A percentile compares a stretch with the other conserved stretches of the same genome.
These are phyloP conservation scores for Leptinotarsa peninsularis DNA, from an alignment of 2,888 invertebrate genomes.

Conservation along the genomic window DNA sequence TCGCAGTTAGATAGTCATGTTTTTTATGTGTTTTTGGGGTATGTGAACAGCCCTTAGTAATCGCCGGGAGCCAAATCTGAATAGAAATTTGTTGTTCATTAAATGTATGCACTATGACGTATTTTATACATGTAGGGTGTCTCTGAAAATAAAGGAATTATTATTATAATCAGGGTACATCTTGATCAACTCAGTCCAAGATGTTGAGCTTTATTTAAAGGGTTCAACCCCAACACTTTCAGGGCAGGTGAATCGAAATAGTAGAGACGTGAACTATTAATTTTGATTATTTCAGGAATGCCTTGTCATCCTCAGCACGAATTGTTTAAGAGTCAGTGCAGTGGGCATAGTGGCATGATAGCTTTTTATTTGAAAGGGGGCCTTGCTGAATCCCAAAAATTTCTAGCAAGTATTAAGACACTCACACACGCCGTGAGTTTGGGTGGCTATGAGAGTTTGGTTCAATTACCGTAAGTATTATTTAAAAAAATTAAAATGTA, in stretches of 20 bases:
- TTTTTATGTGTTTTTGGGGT: no score
- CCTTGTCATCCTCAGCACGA: constrained; percentile 89
- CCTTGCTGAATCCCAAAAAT: constrained; percentile 77
- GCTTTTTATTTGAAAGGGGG: constrained; percentile 88
- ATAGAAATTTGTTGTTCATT: no score
- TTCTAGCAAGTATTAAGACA: constrained; percentile 81
- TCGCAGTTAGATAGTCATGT: no score
- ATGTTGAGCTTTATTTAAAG: no score
- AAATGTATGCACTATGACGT: no score
- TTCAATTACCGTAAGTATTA: constrained; percentile 83
- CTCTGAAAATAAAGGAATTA: no score
- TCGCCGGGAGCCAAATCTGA: no score
- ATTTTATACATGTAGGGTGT: no score
- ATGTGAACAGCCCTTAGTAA: no score
- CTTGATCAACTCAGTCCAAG: no score
- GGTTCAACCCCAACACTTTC: no score
- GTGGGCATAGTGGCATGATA: constrained; percentile 92
- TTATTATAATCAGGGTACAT: no score
- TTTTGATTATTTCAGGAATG: constrained; percentile 68
- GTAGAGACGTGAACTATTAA: neutral
- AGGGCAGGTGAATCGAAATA: neutral
- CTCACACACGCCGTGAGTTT: constrained; percentile 93
- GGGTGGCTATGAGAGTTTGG: constrained; percentile 94
- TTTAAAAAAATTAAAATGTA: neutral
- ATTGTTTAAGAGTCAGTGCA: constrained; percentile 82